These are phyloP conservation scores for silkworm (Bombyx mori) DNA, from an alignment of 1,140 invertebrate species.

Conservation along the genomic window DNA sequence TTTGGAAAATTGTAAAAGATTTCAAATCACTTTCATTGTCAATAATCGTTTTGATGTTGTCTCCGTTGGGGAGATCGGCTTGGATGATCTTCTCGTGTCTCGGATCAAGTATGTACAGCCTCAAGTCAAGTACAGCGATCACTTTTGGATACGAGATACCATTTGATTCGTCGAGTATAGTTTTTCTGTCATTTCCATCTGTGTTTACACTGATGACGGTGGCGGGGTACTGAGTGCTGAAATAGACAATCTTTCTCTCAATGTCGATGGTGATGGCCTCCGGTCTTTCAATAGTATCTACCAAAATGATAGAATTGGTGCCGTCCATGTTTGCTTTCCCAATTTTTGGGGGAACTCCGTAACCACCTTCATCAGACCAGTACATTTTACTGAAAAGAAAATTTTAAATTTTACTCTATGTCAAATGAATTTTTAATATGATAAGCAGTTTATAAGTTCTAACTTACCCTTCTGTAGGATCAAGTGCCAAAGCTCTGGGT, in stretches of 20 bases:
- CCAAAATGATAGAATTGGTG: constrained; percentile 79
- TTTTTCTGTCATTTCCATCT: constrained; percentile 80
- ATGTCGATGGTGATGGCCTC: constrained; percentile 91
- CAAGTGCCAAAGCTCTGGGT: constrained; percentile 89
- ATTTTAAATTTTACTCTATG: constrained; percentile 6
- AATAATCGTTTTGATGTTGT: constrained; percentile 82
- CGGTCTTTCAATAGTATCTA: constrained; percentile 78
- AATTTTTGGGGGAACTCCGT: constrained; percentile 91
- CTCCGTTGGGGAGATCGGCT: constrained; percentile 87
- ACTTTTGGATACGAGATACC: constrained; percentile 85
- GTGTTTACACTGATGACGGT: constrained; percentile 82
- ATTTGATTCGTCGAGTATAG: constrained; percentile 78
- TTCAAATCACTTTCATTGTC: constrained; percentile 92
- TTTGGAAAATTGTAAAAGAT: constrained; percentile 90
- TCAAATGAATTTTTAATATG: constrained; percentile 4
- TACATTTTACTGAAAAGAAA: constrained; percentile 81
- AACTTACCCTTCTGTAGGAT: constrained; percentile 89
- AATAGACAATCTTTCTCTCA: constrained; percentile 88
- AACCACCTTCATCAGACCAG: constrained; percentile 96
- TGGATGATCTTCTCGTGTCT: constrained; percentile 90
- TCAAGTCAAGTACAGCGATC: constrained; percentile 85
- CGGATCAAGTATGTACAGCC: constrained; percentile 92
- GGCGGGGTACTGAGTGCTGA: constrained; percentile 83
- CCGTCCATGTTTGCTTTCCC: constrained; percentile 96
- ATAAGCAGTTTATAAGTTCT: background rate